Base-by-base conservation (phyloP, 2,888 invertebrate species). In the Caenorhabditis sp. region DNA sequence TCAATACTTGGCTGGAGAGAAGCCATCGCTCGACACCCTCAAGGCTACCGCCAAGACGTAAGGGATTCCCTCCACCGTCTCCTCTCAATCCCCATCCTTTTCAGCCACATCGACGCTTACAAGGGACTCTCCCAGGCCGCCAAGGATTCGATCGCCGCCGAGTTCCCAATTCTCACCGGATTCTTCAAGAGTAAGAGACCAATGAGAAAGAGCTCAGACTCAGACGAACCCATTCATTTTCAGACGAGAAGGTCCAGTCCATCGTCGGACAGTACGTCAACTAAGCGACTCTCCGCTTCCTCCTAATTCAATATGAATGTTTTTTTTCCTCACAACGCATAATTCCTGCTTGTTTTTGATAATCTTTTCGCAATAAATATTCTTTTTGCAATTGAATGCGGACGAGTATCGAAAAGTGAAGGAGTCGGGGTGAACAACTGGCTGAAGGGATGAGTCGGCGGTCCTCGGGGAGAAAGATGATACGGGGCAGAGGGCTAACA, bases 141-240 rank as follows among this genome's bases (percentile, higher is more conserved):
- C 73, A 88, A 88, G 81, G 78, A 53, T 45, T 71, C 84, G 48
- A 83, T 82, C 85, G 76, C 80, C 72, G 32, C 20, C 9, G 43
- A 85, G 50, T 79, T 88, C 86, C 87, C 87, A 68, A 86, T 88
- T 72, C 80, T 88, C 70, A 83, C 87, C 76, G 73, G 66, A 43
- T 78, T 87, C 68, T 74, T 86, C 81, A 78, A 83, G 75, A 87
- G 81, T 78, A 30, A 76, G 72, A 56, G 20, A 52, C 61, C n/a
- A 17, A 9, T 20, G 7, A 2, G 26, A 13, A 5, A 5, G 0
- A 20, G 15, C 13, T 17, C 22, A 15, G 43, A 26, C 30, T 2
- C 20, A 17, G 17, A 26, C 58, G 17, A 43, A 37, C 13, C 2
- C 15, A 1, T 35, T 11, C n/a, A 39, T 46, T 74, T 74, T 59